These are phyloP conservation scores for Tyrannus savana DNA, from an alignment of 2,113 vertebrate genomes.

Conservation along the genomic window DNA sequence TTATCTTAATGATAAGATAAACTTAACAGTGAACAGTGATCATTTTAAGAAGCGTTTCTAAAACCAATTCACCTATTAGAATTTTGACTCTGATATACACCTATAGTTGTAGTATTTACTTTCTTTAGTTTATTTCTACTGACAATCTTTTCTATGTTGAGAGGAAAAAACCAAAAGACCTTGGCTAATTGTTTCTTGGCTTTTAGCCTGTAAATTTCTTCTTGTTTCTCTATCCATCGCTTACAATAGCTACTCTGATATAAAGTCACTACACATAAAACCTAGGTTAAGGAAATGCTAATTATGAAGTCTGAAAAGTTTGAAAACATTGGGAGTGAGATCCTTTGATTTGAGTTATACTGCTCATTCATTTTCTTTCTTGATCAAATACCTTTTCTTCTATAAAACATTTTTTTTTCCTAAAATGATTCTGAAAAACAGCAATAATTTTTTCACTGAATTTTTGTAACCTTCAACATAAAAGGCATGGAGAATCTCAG, in stretches of 20 bases:
- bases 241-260: not conserved
- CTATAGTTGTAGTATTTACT: not conserved
- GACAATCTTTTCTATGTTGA: not conserved
- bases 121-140: not conserved
- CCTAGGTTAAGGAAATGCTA: not conserved
- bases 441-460: not conserved
- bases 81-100: not conserved
- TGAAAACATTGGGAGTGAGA: not conserved
- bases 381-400: not conserved
- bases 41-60: not conserved
- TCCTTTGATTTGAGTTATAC: not conserved
- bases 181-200: not conserved
- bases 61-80: not conserved
- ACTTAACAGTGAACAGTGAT: not conserved
- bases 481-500: not conserved
- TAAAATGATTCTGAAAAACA: not conserved
- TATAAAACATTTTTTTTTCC: not conserved
- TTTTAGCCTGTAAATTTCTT: not conserved
- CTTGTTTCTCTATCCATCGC: not conserved
- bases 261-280: not conserved
- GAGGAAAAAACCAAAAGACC: not conserved
- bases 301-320: not conserved
- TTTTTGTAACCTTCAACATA: not conserved
- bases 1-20: not conserved
- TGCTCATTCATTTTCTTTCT: not conserved